Percentiles rank a stretch among this genome's conserved stretches.
phyloP scores from a whole-genome alignment of 2,888 invertebrate genomes.

The Automeris io region DNA sequence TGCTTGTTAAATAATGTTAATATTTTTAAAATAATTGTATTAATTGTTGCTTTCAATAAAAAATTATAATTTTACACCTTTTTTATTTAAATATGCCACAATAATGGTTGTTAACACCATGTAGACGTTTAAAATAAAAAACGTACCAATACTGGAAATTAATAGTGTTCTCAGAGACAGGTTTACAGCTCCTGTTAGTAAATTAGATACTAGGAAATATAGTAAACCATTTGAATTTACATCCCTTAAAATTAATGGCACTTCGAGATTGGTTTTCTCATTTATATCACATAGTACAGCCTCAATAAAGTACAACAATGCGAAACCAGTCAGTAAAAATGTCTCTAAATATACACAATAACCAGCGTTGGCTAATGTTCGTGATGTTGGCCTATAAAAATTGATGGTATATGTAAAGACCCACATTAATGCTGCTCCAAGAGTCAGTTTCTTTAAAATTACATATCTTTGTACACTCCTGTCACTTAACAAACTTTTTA shows the following conservation, averaged over 20 bases:
- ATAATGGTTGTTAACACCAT: conserved; percentile 57
- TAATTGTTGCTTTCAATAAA: conserved; percentile 8
- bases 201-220: conserved; percentile 90
- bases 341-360: conserved; percentile 88
- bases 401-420: conserved; percentile 62
- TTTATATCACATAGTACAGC: conserved; percentile 47
- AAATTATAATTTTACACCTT: conserved; percentile 60
- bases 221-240: conserved; percentile 88
- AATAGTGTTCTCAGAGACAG: conserved; percentile 80
- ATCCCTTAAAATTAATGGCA: conserved; percentile 80
- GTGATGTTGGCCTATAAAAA: conserved; percentile 79
- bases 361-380: conserved; percentile 89
- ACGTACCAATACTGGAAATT: conserved; percentile 46
- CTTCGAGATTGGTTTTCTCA: conserved; percentile 27
- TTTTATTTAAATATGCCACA: conserved; percentile 51
- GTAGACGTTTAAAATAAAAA: conserved; percentile 77
- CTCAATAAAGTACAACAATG: conserved; percentile 76
- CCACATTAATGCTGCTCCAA: conserved; percentile 47
- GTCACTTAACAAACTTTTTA: conserved; percentile 74
- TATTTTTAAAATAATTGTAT: conserved; percentile 12
- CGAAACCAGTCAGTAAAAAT: conserved; percentile 74
- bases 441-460: conserved; percentile 25
- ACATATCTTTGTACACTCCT: conserved; percentile 30
- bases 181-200: conserved; percentile 91
- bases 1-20: background rate